These are phyloP conservation scores for Orycteropus afer DNA, from an alignment of 2,113 vertebrate genomes.

Conservation along the genomic window DNA sequence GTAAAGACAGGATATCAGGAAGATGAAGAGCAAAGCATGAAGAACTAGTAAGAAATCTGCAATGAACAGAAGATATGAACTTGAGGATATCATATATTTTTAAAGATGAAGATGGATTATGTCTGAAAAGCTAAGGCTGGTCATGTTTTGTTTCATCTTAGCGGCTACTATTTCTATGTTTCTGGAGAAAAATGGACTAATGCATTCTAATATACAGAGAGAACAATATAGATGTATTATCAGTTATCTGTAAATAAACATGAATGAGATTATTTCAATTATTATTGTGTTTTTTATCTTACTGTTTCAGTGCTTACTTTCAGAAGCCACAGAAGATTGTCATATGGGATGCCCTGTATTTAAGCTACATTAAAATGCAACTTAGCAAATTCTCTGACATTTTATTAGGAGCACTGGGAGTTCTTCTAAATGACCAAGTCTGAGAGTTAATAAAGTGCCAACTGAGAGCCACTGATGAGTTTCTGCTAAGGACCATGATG, in stretches of 20 bases:
- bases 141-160: background rate
- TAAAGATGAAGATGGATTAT: background rate
- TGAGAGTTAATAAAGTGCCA: background rate
- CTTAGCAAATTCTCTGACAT: background rate
- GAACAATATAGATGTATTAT: background rate
- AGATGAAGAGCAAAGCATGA: background rate
- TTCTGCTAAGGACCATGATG: background rate
- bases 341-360: background rate
- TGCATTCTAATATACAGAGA: background rate
- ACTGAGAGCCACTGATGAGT: background rate
- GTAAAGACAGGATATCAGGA: background rate
- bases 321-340: background rate
- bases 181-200: background rate
- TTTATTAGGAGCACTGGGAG: background rate
- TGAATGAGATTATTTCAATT: background rate
- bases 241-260: background rate
- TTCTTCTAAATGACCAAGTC: background rate
- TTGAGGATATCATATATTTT: background rate
- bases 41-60: background rate
- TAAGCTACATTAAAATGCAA: background rate
- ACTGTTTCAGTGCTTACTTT: background rate
- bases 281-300: background rate
- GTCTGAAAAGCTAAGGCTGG: background rate
- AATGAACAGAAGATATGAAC: background rate
- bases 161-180: background rate